Conservation (phyloP, 2,888 invertebrate species). For the Heteromurus nitidus region DNA sequence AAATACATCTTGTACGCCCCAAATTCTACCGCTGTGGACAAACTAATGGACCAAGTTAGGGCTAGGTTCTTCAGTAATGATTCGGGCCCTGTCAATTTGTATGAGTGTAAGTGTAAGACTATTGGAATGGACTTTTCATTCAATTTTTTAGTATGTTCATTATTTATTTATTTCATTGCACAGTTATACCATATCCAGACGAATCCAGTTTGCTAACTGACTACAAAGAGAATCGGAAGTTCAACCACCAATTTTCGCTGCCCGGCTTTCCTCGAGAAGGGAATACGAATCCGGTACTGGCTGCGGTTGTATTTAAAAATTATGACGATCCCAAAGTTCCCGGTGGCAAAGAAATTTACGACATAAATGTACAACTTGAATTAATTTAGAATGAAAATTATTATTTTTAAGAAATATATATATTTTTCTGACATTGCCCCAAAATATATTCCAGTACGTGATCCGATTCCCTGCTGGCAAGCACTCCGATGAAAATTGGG, state of each 20-base stretch:
- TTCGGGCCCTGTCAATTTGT: not conserved
- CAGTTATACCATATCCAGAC: conserved; percentile 31
- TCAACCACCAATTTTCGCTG: too few relatives aligned
- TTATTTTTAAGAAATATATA: too few relatives aligned
- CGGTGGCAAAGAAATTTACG: too few relatives aligned
- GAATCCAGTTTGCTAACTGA: conserved; percentile 27
- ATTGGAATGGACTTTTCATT: too few relatives aligned
- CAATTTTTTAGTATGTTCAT: too few relatives aligned
- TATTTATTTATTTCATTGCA: not conserved
- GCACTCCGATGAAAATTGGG: too few relatives aligned
- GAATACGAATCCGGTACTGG: conserved; percentile 63
- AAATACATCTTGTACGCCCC: conserved; percentile 51
- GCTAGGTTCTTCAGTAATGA: not conserved
- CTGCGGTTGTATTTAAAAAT: conserved; percentile 68
- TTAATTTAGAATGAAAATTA: too few relatives aligned
- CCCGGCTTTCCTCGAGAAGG: too few relatives aligned
- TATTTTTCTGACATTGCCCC: too few relatives aligned
- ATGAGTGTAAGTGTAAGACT: conserved; percentile 16
- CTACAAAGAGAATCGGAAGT: conserved; percentile 27
- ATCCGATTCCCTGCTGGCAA: conserved; percentile 69
- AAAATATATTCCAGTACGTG: conserved; percentile 68
- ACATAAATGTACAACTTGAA: too few relatives aligned
- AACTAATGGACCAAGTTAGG: conserved; percentile 25
- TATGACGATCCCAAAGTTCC: too few relatives aligned
- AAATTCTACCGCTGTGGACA: not conserved